A percentile compares a stretch with the other conserved stretches of the same genome.
Evolutionary conservation across 2,113 vertebrate genomes (phyloP).

Genomic region (human (Homo sapiens)): DNA sequence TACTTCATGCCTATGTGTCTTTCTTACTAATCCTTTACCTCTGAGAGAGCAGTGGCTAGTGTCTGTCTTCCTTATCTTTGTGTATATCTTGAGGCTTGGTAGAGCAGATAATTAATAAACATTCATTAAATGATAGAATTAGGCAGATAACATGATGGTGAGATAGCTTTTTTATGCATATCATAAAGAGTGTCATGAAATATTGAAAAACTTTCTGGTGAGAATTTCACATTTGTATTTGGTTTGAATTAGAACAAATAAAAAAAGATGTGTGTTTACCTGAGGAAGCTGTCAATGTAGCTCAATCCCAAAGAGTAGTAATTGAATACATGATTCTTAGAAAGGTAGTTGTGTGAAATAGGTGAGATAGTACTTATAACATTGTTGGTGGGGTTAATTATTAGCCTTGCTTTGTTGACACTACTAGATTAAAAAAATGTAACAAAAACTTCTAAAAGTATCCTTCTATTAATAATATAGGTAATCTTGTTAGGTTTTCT

Average conservation of each 20-base stretch:
- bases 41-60: background rate
- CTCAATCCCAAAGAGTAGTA: background rate
- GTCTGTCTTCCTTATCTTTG: background rate
- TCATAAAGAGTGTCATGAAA: background rate
- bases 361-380: background rate
- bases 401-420: background rate
- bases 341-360: background rate
- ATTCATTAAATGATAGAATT: background rate
- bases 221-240: background rate
- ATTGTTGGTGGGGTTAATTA: background rate
- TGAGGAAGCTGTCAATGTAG: fast-evolving
- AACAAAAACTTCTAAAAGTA: background rate
- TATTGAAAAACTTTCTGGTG: background rate
- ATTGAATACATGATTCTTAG: background rate
- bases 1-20: background rate
- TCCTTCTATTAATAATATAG: background rate
- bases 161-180: background rate
- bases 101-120: background rate
- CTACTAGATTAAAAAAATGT: background rate
- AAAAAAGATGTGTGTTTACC: background rate
- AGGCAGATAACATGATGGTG: background rate
- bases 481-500: background rate
- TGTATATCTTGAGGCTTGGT: fast-evolving
- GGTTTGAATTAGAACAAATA: background rate
- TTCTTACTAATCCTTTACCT: background rate